Evolutionary conservation across 2,113 vertebrate genomes (phyloP), one percentile per base, ranked within the genome.

Genomic region (Arothron firmamentum): DNA sequence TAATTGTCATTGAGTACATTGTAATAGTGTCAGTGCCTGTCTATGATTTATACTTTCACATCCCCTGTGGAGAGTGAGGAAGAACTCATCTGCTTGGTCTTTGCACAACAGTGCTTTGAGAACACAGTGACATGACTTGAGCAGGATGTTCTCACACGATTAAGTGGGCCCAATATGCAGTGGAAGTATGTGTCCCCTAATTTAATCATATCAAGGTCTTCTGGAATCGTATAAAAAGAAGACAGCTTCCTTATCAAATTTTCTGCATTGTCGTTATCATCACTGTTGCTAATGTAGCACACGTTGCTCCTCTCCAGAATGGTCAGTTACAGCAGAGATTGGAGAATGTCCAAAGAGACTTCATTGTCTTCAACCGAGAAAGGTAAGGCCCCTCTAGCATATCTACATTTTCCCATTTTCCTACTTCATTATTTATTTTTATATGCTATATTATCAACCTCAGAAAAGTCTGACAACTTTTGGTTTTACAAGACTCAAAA

Each of bases 341-440:
- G 60, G 95, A 97, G 38, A 92, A 87, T 18, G 93, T 99, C 56
- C 93, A 94, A 67, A 94, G 92, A 74, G 95, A 99, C 75, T 99
- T 99, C 88, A 93, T 98, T 34, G 85, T 99, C 88, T 99, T 99
- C 91, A 99, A 99, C 91, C 92, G 96, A 91, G 96, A 98, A 88
- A 98, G 92, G 97, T 99, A 90, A 93, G 93, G 2, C 55, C n/a
- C 54, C 34, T 54, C 18, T n/a, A 18, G n/a, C n/a, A 25, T 25
- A 3, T 25, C 25, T 25, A 25, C 25, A 3, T 25, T 56, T n/a
- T 25, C 59, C 47, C 45, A 15, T n/a, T n/a, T 46, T n/a, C 13
- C 45, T 46, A 3, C 45, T 16, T n/a, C 45, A 46, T 4, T 15
- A 15, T 46, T 5, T 12, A 45, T 6, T n/a, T 45, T 3, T 8